Evolutionary conservation across 1,140 invertebrate species (phyloP).

Genomic region (Zophobas morio): DNA sequence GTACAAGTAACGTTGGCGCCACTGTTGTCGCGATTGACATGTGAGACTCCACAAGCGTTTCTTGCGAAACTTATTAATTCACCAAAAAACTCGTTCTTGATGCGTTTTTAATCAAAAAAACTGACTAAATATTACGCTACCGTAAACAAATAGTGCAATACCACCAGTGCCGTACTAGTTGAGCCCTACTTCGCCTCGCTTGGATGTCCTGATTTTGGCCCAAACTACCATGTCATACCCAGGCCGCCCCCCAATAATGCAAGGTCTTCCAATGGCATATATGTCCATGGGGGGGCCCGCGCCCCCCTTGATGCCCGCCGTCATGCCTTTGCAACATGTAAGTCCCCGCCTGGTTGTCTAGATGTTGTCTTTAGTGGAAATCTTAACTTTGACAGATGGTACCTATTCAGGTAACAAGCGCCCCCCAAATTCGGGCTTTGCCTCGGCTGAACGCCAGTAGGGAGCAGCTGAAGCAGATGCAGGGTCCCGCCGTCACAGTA

Average conservation of each 20-base stretch:
- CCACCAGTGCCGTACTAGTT: too few species aligned
- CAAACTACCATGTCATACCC: conserved; percentile 69
- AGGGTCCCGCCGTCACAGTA: conserved; percentile 94
- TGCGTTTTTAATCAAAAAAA: too few species aligned
- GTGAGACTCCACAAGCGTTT: too few species aligned
- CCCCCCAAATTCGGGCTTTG: conserved; percentile 66
- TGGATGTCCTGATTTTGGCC: too few species aligned
- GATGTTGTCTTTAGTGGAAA: conserved; percentile 52
- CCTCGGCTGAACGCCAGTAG: conserved; percentile 65
- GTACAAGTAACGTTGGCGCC: too few species aligned
- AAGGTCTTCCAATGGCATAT: conserved; percentile 71
- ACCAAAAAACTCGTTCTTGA: too few species aligned
- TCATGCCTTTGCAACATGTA: conserved; percentile 71
- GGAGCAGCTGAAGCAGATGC: conserved; percentile 68
- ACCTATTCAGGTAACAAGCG: conserved; percentile 71
- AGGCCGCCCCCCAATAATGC: conserved; percentile 73
- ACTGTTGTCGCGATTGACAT: too few species aligned
- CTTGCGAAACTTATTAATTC: too few species aligned
- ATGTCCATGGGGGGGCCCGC: conserved; percentile 68
- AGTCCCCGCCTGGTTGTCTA: conserved; percentile 57
- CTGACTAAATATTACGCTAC: too few species aligned
- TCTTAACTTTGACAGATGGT: conserved; percentile 64
- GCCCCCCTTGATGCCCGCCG: conserved; percentile 69
- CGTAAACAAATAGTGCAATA: too few species aligned
- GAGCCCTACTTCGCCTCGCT: too few species aligned